Evolutionary conservation across 2,113 vertebrate genomes (phyloP).

Genomic region (Pterocles burchelli): DNA sequence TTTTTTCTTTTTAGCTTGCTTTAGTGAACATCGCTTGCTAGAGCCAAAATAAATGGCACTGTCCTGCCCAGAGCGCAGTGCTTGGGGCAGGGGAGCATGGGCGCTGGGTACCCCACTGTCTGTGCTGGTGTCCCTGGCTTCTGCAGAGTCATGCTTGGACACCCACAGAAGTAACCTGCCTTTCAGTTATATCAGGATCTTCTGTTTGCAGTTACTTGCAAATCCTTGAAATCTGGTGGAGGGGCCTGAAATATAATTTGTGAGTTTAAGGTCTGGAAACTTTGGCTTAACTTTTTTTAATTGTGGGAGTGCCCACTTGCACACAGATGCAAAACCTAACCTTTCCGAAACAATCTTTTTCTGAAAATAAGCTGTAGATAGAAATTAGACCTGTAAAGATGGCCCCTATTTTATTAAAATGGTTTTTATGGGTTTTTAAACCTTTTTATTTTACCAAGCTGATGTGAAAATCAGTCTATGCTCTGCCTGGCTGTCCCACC

Average conservation of each 20-base stretch:
- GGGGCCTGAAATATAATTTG: not conserved
- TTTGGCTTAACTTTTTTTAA: not conserved
- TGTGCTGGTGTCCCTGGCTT: not conserved
- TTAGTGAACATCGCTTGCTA: not conserved
- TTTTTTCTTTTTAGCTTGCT: not conserved
- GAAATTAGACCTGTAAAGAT: not conserved
- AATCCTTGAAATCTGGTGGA: not conserved
- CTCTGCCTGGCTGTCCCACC: not conserved
- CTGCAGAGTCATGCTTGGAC: rapidly evolving
- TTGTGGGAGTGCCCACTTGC: not conserved
- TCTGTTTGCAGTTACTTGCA: not conserved
- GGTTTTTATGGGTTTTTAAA: not conserved
- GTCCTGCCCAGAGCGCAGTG: not conserved
- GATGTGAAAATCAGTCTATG: not conserved
- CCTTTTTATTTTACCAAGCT: not conserved
- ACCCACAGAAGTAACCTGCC: not conserved
- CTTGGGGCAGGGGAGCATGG: not conserved
- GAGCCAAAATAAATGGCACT: not conserved
- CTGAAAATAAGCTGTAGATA: not conserved
- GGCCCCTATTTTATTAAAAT: not conserved
- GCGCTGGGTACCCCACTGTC: not conserved
- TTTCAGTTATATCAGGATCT: not conserved
- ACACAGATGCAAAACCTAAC: not conserved
- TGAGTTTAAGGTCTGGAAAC: not conserved
- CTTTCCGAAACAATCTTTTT: not conserved